Evolutionary conservation across 2,113 vertebrate genomes (phyloP).

Genomic region (Ahaetulla prasina): DNA sequence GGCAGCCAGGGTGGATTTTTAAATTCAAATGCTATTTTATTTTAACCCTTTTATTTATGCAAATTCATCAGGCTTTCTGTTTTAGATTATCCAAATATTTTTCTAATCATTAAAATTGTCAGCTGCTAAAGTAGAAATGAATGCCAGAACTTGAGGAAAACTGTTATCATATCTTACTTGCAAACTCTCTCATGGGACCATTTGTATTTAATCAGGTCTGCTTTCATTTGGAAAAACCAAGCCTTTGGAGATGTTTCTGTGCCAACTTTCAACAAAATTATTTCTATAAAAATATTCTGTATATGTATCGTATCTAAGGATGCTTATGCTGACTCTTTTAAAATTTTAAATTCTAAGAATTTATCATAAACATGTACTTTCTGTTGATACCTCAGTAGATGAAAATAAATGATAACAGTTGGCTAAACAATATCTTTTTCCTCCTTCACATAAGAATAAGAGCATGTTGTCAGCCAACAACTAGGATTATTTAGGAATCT

Average conservation of each 20-base stretch:
- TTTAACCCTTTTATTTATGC: constrained; percentile 16
- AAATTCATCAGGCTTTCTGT: not conserved
- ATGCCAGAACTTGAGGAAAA: not conserved
- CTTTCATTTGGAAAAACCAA: not conserved
- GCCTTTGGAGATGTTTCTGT: not conserved
- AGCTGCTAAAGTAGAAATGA: constrained; percentile 15
- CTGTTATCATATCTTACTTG: not conserved
- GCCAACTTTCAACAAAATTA: not conserved
- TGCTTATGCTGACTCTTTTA: not conserved
- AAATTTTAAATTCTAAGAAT: not conserved
- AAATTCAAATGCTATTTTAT: constrained; percentile 16
- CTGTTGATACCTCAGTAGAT: not conserved
- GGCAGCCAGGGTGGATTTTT: constrained; percentile 11
- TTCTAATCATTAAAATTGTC: not conserved
- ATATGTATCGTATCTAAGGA: not conserved
- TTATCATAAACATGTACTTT: not conserved
- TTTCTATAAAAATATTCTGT: not conserved
- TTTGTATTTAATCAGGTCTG: not conserved
- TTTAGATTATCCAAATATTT: constrained; percentile 13
- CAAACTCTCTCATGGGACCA: not conserved
- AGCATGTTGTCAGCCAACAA: not conserved
- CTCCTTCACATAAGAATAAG: not conserved
- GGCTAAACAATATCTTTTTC: not conserved
- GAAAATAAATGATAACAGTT: not conserved
- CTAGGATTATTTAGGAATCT: not conserved